Base-by-base conservation (phyloP, 2,797 vertebrate genomes). In the Aplochiton taeniatus region DNA sequence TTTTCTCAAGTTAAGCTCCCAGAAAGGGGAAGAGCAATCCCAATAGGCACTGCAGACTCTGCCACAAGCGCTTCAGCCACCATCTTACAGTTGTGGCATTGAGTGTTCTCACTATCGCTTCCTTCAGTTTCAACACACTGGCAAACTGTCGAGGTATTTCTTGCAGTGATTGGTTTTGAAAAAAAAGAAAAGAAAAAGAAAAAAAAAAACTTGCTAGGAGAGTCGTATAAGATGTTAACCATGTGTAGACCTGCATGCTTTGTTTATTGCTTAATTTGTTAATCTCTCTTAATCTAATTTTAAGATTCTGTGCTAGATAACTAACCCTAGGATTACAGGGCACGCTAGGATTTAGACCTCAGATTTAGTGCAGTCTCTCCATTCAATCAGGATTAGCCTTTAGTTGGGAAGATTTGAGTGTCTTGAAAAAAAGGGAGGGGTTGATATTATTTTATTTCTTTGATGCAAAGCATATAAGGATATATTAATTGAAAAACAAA, bases 141-240 rank as follows among this genome's bases (percentile, higher is more conserved):
- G 94, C 94, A 93, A 92, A 94, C 94, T 93, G 95, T 94, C 91
- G 93, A 97, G 96, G 96, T 96, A 97, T 95, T 96, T 97, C 94
- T 94, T 96, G 95, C 92, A 94, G 95, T 94, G 95, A 96, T 95
- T 96, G 94, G 94, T 96, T 95, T 95, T 93, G 92, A 31, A 31
- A 31, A 31, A 31, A 31, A 31, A 31, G 6, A 31, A 6, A 31
- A 31, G 6, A 31, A 6, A 31, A 31, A 31, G 6, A 31, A 31
- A 31, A 31, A 31, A 31, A 31, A 31, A 31, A 31, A 31, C 2
- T 93, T 93, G 93, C 93, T 95, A 93, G 94, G 92, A 93, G 88
- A 92, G 91, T 91, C 91, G 91, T 94, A n/a, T n/a, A n/a, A 31
- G 91, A 92, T 84, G 41, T 74, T 95, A 94, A 92, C 90, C 77